Evolutionary conservation across 2,888 invertebrate genomes (phyloP), one percentile per base, ranked within the genome.

Genomic region (Polymixis flavicincta): DNA sequence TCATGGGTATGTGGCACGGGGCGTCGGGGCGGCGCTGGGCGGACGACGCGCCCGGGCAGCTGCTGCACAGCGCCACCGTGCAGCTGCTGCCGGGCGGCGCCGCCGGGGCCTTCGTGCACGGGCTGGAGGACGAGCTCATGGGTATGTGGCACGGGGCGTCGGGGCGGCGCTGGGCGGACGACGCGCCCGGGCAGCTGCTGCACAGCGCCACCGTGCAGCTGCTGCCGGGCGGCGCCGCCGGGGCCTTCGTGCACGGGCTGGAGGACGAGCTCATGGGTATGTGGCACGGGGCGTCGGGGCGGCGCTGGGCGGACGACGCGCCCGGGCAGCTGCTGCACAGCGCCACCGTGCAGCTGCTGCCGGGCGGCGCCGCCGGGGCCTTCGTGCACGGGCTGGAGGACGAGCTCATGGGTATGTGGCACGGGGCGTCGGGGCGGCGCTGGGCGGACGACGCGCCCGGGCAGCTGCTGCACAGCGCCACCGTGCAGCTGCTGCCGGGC

Each of bases 161-260:
- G 42, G 42, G 42, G 42, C 42, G 42, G 42, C 42, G 42, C 42
- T 42, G 42, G 42, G 98, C 99, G 0, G 98, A 98, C 85, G 99
- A 99, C 74, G 98, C 98, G 92, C 98, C 98, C 86, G 99, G 99
- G 97, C 98, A 98, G 50, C 98, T 99, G 90, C 98, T 99, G 90
- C 98, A 98, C 94, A 97, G 98, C 73, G 91, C 91, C 84, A 90
- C 93, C 63, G 95, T 98, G 93, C 98, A 98, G 73, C 96, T 99
- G 85, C 98, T 99, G 95, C 98, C 98, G 45, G 98, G 98, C 87
- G 99, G 99, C 0, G 99, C 99, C 0, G 99, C 99, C 94, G 99
- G 99, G 0, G 42, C 42, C 42, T 42, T 42, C 42, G 42, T 42
- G 42, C 42, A 42, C 42, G 42, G 42, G 2, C 42, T 42, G 42